A percentile compares a stretch with the other conserved stretches of the same genome.
These are phyloP conservation scores for Pocillopora grandis DNA, from an alignment of 92 coral and sea anemone species.

Conservation along the genomic window DNA sequence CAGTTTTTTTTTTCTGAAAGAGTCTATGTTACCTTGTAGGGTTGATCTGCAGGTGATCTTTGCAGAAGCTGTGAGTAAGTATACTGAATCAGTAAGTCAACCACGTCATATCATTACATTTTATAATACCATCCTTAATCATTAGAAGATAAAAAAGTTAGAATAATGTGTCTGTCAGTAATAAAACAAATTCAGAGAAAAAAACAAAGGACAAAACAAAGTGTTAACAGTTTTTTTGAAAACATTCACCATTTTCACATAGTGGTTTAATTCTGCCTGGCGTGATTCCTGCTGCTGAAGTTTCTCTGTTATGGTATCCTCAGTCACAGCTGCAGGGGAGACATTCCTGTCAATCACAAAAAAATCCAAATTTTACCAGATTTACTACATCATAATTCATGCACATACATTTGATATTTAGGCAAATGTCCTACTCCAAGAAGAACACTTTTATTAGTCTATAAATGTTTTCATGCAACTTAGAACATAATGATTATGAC, in stretches of 20 bases:
- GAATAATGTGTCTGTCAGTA: no score
- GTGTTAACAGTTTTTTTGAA: no score
- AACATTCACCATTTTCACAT: constrained; percentile 73
- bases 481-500: no score
- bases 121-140: no score
- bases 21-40: constrained; percentile 41
- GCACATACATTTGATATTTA: no score
- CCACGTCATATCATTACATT: neutral
- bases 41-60: constrained; percentile 79
- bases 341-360: constrained; percentile 11
- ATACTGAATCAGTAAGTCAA: neutral
- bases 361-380: neutral
- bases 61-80: constrained; percentile 60
- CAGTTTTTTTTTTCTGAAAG: neutral
- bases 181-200: no score
- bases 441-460: no score
- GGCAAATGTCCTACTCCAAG: no score
- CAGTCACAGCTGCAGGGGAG: neutral
- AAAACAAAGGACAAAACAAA: no score
- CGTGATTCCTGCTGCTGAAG: constrained; percentile 82
- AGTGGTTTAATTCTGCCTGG: constrained; percentile 84
- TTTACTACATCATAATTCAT: neutral
- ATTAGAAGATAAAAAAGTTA: no score
- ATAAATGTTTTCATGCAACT: no score
- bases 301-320: constrained; percentile 58